These are phyloP conservation scores for Stenodera caucasica DNA, from an alignment of 2,888 invertebrate species.

Conservation along the genomic window DNA sequence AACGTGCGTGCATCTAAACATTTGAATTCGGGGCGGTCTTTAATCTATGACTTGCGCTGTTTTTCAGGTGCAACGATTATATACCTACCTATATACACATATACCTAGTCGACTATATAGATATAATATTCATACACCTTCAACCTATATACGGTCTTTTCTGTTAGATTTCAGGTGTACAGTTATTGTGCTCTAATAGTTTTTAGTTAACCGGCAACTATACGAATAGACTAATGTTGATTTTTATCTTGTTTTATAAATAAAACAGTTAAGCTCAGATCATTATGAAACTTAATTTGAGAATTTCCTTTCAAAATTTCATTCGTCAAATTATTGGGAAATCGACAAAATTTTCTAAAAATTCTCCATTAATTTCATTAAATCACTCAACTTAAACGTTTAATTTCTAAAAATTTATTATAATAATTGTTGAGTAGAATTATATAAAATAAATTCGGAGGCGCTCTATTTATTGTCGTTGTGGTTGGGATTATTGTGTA, in stretches of 20 bases:
- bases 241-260: neutral
- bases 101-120: slow-evolving; percentile 8
- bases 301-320: too few relatives aligned
- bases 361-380: too few relatives aligned
- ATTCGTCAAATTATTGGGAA: too few relatives aligned
- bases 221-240: neutral
- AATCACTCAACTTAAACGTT: too few relatives aligned
- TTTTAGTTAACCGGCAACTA: neutral
- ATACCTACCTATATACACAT: slow-evolving; percentile 5
- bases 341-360: too few relatives aligned
- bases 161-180: neutral
- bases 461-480: too few relatives aligned
- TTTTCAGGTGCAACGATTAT: slow-evolving; percentile 23
- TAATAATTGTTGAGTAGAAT: too few relatives aligned
- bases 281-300: too few relatives aligned
- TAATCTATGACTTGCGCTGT: slow-evolving; percentile 46
- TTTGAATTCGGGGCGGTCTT: slow-evolving; percentile 43
- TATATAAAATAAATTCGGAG: too few relatives aligned
- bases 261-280: neutral
- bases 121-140: slow-evolving; percentile 6
- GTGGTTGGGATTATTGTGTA: neutral
- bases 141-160: neutral
- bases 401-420: too few relatives aligned
- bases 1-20: slow-evolving; percentile 46
- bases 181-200: slow-evolving; percentile 7